Evolutionary conservation across 2,113 vertebrate species (phyloP), one percentile per base, ranked within the genome.

Genomic region (Corythaixoides concolor): DNA sequence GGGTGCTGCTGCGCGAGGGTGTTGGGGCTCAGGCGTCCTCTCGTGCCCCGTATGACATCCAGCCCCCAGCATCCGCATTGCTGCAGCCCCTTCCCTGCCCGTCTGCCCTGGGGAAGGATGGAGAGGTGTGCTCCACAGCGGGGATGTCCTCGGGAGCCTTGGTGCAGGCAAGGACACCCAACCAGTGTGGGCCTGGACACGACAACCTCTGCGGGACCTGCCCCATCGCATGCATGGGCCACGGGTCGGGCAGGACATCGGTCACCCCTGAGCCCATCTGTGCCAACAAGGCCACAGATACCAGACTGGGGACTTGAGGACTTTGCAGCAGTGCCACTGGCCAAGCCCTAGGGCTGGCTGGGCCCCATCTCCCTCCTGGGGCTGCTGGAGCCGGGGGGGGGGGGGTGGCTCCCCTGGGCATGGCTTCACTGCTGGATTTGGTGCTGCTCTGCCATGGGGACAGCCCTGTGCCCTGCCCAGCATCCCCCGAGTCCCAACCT

Each of bases 401-500:
- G n/a, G n/a, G n/a, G n/a, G n/a, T n/a, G 0, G 18, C 18, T 30
- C 24, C 49, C 17, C 17, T 3, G 3, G 39, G n/a, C 26, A 39
- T 1, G 8, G 49, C 50, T 80, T 91, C 77, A 47, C 2, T 33
- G 53, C 35, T 28, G 26, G 39, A 15, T 50, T 67, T 37, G 64
- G 60, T 19, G 28, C 66, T 73, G 49, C 35, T 21, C 8, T 0
- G 0, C 39, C 2, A 0, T 16, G 49, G 43, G 14, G 22, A 76
- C 33, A 21, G 3, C 35, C 23, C 16, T 3, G 5, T 0, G 2
- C 33, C 32, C 53, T 72, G 72, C 43, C 49, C 75, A 52, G 32
- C 56, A 68, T 26, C 62, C 10, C 45, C 64, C 21, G 18, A 3
- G 1, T 27, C 27, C 53, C 35, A 58, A 4, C 22, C 50, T 22